phyloP scores from a whole-genome alignment of 2,797 vertebrate species.

The Cynodonichthys magdalenae region DNA sequence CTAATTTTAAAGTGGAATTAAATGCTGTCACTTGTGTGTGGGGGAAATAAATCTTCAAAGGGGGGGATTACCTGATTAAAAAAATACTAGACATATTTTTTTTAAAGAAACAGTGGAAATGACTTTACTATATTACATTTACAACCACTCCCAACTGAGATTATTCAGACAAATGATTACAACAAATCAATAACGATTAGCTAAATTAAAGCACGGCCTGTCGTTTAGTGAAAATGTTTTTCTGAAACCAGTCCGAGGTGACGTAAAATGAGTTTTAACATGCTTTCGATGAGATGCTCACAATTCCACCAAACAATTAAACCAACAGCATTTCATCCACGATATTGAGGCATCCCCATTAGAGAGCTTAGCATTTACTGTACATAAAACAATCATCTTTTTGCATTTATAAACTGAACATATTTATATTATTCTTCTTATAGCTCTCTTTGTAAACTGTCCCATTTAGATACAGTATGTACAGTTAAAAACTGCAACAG shows the following conservation, averaged over 20 bases:
- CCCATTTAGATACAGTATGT: slow-evolving; percentile 83
- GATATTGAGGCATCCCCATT: slow-evolving; percentile 71
- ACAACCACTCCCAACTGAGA: slow-evolving; percentile 24
- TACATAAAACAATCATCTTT: slow-evolving; percentile 76
- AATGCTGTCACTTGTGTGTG: slow-evolving; percentile 25
- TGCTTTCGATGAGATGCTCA: slow-evolving; percentile 74
- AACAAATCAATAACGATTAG: slow-evolving; percentile 33
- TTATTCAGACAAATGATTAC: slow-evolving; percentile 34
- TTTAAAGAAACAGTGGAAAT: slow-evolving; percentile 22
- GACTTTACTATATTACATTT: slow-evolving; percentile 21
- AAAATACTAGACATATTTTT: not conserved
- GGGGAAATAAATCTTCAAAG: not conserved
- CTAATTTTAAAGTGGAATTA: slow-evolving; percentile 20
- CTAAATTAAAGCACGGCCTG: slow-evolving; percentile 61
- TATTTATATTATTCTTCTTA: slow-evolving; percentile 85
- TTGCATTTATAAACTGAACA: slow-evolving; percentile 79
- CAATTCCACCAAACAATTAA: slow-evolving; percentile 68
- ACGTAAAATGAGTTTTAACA: slow-evolving; percentile 64
- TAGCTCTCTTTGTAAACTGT: slow-evolving; percentile 84
- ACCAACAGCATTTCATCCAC: slow-evolving; percentile 71
- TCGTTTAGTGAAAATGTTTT: slow-evolving; percentile 55
- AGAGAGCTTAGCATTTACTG: slow-evolving; percentile 71
- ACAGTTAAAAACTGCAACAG: slow-evolving; percentile 81
- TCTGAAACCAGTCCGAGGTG: slow-evolving; percentile 56
- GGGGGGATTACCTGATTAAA: slow-evolving; percentile 3